Conservation (phyloP, 2,113 vertebrate genomes). For the Ellobius talpinus region DNA sequence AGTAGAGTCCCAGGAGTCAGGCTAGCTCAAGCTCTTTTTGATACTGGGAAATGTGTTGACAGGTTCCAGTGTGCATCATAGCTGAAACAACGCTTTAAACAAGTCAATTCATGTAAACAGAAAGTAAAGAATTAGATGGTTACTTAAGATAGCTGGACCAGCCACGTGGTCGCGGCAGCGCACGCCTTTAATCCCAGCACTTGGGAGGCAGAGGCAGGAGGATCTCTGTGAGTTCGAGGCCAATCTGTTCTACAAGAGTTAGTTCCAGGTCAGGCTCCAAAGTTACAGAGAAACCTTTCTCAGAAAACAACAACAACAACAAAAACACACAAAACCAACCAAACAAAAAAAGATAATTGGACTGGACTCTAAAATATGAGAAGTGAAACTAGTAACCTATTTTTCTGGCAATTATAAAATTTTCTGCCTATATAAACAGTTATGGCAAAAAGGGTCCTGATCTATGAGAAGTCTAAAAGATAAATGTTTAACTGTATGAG, state of each 20-base stretch:
- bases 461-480: neutral
- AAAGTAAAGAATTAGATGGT: neutral
- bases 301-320: no score
- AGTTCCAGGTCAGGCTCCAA: no score
- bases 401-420: neutral
- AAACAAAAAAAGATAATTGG: neutral
- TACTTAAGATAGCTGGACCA: neutral
- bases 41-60: neutral
- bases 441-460: neutral
- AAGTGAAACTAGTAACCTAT: neutral
- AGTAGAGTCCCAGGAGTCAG: neutral
- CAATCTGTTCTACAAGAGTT: no score
- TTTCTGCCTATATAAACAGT: neutral
- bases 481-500: neutral
- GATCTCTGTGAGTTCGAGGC: no score
- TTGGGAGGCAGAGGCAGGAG: no score
- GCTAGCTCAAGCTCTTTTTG: neutral
- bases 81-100: neutral
- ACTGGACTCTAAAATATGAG: neutral
- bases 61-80: neutral
- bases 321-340: no score
- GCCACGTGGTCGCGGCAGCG: accelerated
- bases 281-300: no score
- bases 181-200: no score
- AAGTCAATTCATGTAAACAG: neutral